Percentiles rank a stretch among this genome's conserved stretches.
These are phyloP conservation scores for Onychorhynchus coronatus DNA, from an alignment of 2,113 vertebrate genomes.

Conservation along the genomic window DNA sequence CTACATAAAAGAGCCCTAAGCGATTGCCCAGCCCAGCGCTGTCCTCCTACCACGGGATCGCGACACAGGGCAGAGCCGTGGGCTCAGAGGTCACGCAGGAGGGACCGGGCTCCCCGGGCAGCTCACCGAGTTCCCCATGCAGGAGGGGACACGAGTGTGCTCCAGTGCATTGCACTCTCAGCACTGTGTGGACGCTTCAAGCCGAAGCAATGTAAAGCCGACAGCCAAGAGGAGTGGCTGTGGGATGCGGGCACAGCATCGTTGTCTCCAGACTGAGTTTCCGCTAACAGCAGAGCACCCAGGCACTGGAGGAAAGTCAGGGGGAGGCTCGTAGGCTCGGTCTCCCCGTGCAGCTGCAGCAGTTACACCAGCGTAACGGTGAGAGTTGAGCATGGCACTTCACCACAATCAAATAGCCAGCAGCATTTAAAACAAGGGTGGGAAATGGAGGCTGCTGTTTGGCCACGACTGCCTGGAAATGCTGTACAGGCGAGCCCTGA, in stretches of 20 bases:
- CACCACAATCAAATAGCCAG: background rate
- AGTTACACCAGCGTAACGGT: rapidly evolving
- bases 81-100: background rate
- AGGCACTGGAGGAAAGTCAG: rapidly evolving
- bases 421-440: background rate
- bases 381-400: background rate
- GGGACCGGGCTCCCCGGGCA: background rate
- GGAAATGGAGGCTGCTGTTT: background rate
- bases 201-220: background rate
- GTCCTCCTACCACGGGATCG: rapidly evolving
- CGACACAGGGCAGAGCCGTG: background rate
- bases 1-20: background rate
- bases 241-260: background rate
- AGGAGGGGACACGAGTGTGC: background rate
- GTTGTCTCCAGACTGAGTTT: background rate
- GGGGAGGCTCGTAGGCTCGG: background rate
- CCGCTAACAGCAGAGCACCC: background rate
- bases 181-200: rapidly evolving
- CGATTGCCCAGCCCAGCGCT: background rate
- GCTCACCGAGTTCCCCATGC: rapidly evolving
- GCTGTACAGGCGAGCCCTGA: background rate
- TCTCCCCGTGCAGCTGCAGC: background rate
- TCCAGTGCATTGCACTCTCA: rapidly evolving
- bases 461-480: background rate
- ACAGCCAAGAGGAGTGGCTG: background rate